Conservation (phyloP, 2,888 invertebrate species). For the Chaetoderma sp. region DNA sequence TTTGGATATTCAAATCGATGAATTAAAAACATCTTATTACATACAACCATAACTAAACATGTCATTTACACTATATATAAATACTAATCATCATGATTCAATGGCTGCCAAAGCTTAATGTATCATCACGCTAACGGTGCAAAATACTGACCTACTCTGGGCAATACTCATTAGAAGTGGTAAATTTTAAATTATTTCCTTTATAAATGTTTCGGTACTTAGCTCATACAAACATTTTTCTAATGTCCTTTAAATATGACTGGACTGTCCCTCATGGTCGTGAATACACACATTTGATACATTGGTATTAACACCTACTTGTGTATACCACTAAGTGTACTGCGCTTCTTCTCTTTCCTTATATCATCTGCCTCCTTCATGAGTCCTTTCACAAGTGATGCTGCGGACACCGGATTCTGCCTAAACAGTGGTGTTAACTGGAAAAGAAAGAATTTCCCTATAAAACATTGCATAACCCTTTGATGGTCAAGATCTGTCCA, state of each 20-base stretch:
- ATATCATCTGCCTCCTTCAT: conserved; percentile 82
- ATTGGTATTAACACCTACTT: conserved; percentile 71
- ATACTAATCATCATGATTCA: no score
- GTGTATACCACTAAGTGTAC: conserved; percentile 84
- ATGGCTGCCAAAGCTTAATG: no score
- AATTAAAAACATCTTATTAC: no score
- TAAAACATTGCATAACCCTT: neutral
- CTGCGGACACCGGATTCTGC: conserved; percentile 75
- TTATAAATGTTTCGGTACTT: neutral
- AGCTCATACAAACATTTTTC: neutral
- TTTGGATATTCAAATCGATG: no score
- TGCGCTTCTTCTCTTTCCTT: conserved; percentile 87
- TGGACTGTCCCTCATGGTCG: neutral
- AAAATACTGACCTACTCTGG: no score
- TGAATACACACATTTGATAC: neutral
- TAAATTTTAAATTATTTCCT: no score
- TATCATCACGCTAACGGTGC: no score
- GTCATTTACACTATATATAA: no score
- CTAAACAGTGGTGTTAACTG: conserved; percentile 75
- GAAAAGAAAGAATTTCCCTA: conserved; percentile 12
- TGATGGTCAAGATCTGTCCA: neutral
- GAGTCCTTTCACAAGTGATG: conserved; percentile 78
- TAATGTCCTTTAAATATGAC: no score
- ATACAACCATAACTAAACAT: no score
- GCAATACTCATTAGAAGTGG: no score